Evolutionary conservation across 2,797 vertebrate species (phyloP).

Genomic region (Megalops cyprinoides): DNA sequence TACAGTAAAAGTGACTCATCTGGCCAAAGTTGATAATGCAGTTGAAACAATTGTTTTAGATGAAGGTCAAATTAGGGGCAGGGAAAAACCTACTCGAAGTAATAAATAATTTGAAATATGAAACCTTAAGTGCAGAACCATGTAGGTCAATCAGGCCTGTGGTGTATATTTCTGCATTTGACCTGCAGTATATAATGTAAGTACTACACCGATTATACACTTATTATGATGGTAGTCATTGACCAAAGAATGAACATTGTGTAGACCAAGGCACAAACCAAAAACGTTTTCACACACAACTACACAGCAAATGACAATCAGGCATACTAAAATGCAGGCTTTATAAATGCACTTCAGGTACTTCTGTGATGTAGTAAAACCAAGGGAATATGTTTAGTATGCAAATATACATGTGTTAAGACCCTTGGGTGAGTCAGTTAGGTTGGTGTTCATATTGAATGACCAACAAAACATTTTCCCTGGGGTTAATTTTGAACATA

Average conservation of each 20-base stretch:
- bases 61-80: conserved; percentile 56
- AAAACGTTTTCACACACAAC: not conserved
- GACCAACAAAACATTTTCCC: too few species aligned
- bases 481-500: too few species aligned
- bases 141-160: not conserved
- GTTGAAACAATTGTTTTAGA: conserved; percentile 51
- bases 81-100: conserved; percentile 29
- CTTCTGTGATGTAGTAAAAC: not conserved
- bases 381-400: too few species aligned
- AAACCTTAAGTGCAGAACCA: conserved; percentile 12
- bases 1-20: conserved; percentile 47
- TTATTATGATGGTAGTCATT: not conserved
- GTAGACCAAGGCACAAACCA: not conserved
- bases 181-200: not conserved
- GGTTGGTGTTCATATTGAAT: too few species aligned
- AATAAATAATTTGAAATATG: conserved; percentile 17
- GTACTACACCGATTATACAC: not conserved
- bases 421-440: too few species aligned
- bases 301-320: not conserved
- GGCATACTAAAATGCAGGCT: not conserved
- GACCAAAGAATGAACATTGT: conserved; percentile 11
- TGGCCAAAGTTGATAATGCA: conserved; percentile 46
- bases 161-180: not conserved
- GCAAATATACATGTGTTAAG: too few species aligned
- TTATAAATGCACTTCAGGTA: not conserved